phyloP scores from a whole-genome alignment of 2,888 invertebrate genomes.

The Agonum fuliginosum region DNA sequence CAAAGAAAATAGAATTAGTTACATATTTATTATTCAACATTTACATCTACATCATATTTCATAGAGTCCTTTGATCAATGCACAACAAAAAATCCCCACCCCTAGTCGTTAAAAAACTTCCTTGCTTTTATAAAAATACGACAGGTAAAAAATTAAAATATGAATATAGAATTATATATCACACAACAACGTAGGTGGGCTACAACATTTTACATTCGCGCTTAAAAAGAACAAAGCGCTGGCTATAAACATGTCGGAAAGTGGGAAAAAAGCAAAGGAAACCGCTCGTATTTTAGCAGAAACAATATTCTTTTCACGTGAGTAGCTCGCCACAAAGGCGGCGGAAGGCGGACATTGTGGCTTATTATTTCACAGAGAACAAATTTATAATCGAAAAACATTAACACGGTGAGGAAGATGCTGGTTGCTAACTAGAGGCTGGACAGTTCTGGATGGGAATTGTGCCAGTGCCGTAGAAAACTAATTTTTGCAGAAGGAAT shows the following conservation, averaged over 20 bases:
- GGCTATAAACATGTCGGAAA: constrained; percentile 16
- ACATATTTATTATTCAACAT: no score
- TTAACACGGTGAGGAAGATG: constrained; percentile 14
- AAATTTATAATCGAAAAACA: constrained; percentile 37
- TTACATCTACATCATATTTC: no score
- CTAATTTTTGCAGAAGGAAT: no score
- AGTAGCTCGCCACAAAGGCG: constrained; percentile 19
- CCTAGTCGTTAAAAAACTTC: no score
- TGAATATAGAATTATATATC: constrained; percentile 25
- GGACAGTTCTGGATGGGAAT: no score
- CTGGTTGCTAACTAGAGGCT: no score
- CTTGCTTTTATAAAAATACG: background rate
- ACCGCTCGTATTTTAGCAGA: constrained; percentile 15
- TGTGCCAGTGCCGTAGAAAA: no score
- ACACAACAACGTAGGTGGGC: constrained; percentile 14
- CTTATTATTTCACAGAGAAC: constrained; percentile 4
- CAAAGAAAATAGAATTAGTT: no score
- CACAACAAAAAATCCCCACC: background rate
- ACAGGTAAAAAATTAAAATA: constrained; percentile 16
- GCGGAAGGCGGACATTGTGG: no score
- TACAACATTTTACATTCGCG: constrained; percentile 13
- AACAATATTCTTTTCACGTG: constrained; percentile 31
- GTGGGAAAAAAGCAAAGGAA: constrained; percentile 26
- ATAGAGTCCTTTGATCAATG: background rate
- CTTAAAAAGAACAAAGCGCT: constrained; percentile 13